These are phyloP conservation scores for Athetis lepigone DNA, from an alignment of 2,888 invertebrate species.

Conservation along the genomic window DNA sequence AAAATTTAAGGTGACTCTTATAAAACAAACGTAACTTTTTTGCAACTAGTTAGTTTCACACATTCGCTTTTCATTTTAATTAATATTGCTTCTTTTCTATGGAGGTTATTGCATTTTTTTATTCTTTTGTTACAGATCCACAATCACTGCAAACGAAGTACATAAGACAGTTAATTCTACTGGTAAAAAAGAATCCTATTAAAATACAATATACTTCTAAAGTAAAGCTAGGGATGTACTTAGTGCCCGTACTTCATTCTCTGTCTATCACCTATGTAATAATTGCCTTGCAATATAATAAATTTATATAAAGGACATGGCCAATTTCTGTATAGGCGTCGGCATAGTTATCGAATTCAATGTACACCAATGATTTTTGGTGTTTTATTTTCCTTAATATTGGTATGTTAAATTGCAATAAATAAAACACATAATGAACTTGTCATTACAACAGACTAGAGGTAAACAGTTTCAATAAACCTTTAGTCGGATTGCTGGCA, in stretches of 20 bases:
- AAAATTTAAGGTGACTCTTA: too few species aligned
- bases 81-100: neutral
- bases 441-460: too few species aligned
- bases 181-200: constrained; percentile 33
- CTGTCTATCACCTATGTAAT: constrained; percentile 30
- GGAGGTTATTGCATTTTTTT: neutral
- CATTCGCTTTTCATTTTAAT: too few species aligned
- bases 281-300: constrained; percentile 28
- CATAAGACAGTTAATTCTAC: constrained; percentile 24
- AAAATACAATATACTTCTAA: constrained; percentile 34
- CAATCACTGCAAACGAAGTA: constrained; percentile 2
- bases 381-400: too few species aligned
- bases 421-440: too few species aligned
- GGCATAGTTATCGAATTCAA: too few species aligned
- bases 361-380: too few species aligned
- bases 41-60: too few species aligned
- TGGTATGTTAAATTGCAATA: too few species aligned
- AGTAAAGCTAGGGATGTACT: constrained; percentile 34
- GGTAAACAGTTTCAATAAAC: too few species aligned
- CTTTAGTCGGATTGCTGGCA: too few species aligned
- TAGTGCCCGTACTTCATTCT: constrained; percentile 42
- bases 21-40: neutral
- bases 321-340: too few species aligned
- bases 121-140: constrained; percentile 39
- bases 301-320: constrained; percentile 26